Base-by-base conservation (phyloP, 1,140 invertebrate genomes). In the Lordiphosa collinella region DNA sequence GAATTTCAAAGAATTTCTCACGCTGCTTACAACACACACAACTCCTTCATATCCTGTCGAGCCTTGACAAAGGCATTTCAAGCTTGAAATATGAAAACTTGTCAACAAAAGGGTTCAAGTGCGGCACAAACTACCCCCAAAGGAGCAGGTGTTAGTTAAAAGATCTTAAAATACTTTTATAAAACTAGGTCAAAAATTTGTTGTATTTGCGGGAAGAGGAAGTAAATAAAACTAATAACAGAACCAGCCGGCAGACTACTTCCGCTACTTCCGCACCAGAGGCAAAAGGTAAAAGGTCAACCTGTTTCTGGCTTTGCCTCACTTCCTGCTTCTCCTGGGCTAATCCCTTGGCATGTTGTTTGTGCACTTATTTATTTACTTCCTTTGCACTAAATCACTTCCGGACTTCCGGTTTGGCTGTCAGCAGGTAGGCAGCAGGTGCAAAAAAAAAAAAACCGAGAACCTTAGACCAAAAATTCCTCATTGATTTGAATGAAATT, bases 401-500 rank as follows among this genome's bases (percentile, higher is more conserved):
- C 78, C 78, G 78, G 74, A 84, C 78, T 84, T 84, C 78, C 78
- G 78, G 73, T 71, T 70, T 80, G 50, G 57, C 69, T 44, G 50
- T 34, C 58, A 76, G 55, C 59, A 35, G 75, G 55, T 55, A 67
- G 63, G 63, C 52, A 67, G 75, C 78, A 84, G 76, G 78, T 84
- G 71, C 52, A 70, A 75, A 48, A 49, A 36, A 52, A 16, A 3
- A 16, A 16, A 16, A 16, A 16, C n/a, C n/a, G n/a, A n/a, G n/a
- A 16, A 16, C 14, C 14, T 16, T 16, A 22, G 18, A 22, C 18
- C 18, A 22, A 22, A 63, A 61, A 48, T 52, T 50, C 47, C 37
- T 76, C 76, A 82, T 84, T 80, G 76, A 82, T 82, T 82, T 82
- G 71, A 82, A 82, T 82, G 78, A 75, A 82, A 84, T 72, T 71